phyloP scores from a whole-genome alignment of 2,113 vertebrate genomes.

The Melanocharis versteri region DNA sequence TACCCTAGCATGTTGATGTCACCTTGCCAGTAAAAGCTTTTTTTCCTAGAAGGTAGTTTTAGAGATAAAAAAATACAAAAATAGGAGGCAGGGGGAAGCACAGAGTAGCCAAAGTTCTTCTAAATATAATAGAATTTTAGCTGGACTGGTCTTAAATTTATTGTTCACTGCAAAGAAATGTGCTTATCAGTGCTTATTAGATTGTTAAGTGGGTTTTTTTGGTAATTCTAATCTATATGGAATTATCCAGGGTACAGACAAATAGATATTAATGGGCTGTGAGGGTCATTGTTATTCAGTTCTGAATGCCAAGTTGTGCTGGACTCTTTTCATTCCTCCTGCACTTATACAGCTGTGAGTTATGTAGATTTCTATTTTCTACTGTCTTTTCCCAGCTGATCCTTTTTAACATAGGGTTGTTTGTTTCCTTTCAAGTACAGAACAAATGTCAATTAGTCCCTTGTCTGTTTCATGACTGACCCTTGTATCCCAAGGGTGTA shows the following conservation, averaged over 20 bases:
- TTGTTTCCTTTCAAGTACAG: conserved; percentile 7
- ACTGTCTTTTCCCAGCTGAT: neutral
- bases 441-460: conserved; percentile 15
- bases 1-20: neutral
- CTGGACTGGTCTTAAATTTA: neutral
- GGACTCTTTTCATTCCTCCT: neutral
- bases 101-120: neutral
- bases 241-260: neutral
- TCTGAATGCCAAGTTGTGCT: neutral
- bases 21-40: neutral
- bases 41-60: neutral
- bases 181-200: neutral
- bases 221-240: neutral
- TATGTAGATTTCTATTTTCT: neutral
- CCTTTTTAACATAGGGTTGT: neutral
- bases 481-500: neutral
- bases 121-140: neutral
- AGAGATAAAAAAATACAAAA: neutral
- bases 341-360: neutral
- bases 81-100: fast-evolving
- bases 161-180: neutral
- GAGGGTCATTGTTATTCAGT: neutral
- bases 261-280: neutral
- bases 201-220: neutral
- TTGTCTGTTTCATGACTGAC: neutral